Evolutionary conservation across 2,113 vertebrate species (phyloP).

Genomic region (Lepus timidus): DNA sequence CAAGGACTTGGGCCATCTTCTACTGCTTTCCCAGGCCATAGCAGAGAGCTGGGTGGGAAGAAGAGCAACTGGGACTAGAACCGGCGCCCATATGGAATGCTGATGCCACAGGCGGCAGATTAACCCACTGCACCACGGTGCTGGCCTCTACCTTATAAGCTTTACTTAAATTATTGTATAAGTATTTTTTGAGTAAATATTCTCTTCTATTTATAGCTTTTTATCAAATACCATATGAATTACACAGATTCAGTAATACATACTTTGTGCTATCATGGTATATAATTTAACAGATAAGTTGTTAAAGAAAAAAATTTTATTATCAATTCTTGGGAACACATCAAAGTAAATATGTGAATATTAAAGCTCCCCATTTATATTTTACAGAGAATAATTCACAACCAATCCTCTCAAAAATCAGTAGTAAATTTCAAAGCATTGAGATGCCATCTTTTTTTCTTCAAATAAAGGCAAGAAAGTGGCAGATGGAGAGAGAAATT

Average conservation of each 20-base stretch:
- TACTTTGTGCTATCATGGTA: not conserved
- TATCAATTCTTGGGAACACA: not conserved
- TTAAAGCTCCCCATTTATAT: not conserved
- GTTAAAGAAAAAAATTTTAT: not conserved
- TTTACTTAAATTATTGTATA: not conserved
- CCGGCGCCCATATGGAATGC: too few species aligned
- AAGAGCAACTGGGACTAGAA: too few species aligned
- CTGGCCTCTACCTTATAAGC: too few species aligned
- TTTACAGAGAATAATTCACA: not conserved
- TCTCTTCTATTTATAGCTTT: not conserved
- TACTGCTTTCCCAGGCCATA: too few species aligned
- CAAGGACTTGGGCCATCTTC: too few species aligned
- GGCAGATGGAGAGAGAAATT: not conserved
- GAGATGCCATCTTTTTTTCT: not conserved
- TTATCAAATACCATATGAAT: not conserved
- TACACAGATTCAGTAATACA: not conserved
- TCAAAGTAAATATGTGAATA: not conserved
- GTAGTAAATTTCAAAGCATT: not conserved
- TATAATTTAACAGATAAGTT: not conserved
- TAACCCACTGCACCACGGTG: too few species aligned
- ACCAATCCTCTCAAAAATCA: not conserved
- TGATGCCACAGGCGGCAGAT: too few species aligned
- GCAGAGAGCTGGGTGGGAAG: too few species aligned
- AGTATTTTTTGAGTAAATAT: not conserved
- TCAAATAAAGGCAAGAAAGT: not conserved